Conservation (phyloP, 2,797 vertebrate genomes). For the Picus viridis region DNA sequence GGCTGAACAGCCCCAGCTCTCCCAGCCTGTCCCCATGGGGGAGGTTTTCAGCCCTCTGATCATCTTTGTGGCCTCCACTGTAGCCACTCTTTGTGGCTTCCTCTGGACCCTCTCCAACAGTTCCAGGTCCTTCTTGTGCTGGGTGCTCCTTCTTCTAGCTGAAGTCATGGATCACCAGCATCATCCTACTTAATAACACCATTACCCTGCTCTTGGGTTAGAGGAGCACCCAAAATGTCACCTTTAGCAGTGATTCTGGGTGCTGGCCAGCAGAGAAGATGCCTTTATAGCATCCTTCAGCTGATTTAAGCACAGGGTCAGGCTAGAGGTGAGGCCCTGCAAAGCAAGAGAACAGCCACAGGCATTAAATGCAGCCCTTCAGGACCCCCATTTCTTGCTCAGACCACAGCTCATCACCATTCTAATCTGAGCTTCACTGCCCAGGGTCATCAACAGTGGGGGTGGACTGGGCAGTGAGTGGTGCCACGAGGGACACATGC, state of each 20-base stretch:
- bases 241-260: background rate
- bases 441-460: background rate
- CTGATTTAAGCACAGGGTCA: fast-evolving
- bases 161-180: background rate
- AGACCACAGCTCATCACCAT: background rate
- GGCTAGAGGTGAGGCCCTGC: background rate
- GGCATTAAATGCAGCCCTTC: background rate
- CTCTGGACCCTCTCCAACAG: too few species aligned
- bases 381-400: background rate
- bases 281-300: background rate
- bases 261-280: background rate
- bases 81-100: too few species aligned
- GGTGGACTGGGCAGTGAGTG: background rate
- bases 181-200: background rate
- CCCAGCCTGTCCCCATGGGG: too few species aligned
- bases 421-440: background rate
- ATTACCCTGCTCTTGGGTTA: fast-evolving
- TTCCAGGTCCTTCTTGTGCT: too few species aligned
- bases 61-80: too few species aligned
- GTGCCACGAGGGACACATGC: background rate
- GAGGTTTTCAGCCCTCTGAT: too few species aligned
- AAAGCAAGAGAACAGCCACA: background rate
- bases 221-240: background rate
- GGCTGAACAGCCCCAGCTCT: too few species aligned
- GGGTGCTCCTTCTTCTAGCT: background rate